Base-by-base conservation (phyloP, 2,113 vertebrate species). In the Hymenochirus boettgeri region DNA sequence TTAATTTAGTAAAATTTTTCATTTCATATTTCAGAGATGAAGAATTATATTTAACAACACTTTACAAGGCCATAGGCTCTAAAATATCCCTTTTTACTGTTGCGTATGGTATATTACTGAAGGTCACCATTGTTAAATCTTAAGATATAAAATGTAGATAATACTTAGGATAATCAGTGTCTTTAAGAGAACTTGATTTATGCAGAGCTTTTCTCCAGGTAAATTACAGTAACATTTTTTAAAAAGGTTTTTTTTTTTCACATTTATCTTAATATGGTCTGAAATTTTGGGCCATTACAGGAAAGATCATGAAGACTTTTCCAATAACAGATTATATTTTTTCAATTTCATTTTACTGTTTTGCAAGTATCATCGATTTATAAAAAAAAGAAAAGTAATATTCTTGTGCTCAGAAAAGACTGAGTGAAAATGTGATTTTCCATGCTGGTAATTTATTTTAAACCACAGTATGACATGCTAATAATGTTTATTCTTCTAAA, bases 311-410 rank as follows among this genome's bases (percentile, higher is more conserved):
- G 39, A 42, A 2, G 13, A 42, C 39, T 15, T n/a, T 42, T 42
- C 39, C 13, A 13, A 17, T 42, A 42, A 15, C 13, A 42, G 39
- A 42, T 42, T 42, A 42, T 17, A 18, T 42, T 17, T 42, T 42
- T n/a, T 42, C 13, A 42, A 42, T n/a, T 7, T 42, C 39, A 42
- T 42, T 42, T 42, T 42, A 42, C 39, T 42, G 39, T 42, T 42
- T 42, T 42, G 39, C 39, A 42, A 42, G 39, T 42, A 42, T 42
- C 39, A 42, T 42, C n/a, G 39, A 42, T 42, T 42, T 42, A 42
- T 17, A 42, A 17, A 17, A 42, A n/a, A 42, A 42, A 17, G 15
- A 42, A 42, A 42, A 18, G 39, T 42, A 42, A 42, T 42, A 42
- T 42, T 42, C 39, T 5, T 15, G 13, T 15, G 39, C 39, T 15